Evolutionary conservation across 2,113 vertebrate genomes (phyloP).

Genomic region (Notothenia rossii): DNA sequence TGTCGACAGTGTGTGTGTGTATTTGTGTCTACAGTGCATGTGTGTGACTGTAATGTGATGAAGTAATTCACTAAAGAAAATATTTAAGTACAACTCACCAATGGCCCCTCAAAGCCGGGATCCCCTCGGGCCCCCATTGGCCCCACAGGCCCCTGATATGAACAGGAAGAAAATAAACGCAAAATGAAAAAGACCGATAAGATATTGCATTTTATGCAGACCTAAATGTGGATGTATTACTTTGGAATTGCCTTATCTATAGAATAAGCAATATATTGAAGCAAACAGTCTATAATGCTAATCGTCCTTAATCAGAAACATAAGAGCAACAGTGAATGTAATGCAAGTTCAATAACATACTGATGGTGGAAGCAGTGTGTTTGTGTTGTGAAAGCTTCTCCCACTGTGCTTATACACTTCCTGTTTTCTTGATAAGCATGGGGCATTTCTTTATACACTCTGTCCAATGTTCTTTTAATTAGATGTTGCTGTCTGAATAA

Average conservation of each 20-base stretch:
- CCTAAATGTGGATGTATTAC: not conserved
- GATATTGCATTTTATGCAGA: not conserved
- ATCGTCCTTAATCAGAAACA: not conserved
- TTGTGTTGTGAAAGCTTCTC: not conserved
- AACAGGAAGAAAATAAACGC: constrained; percentile 7
- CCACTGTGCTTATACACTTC: not conserved
- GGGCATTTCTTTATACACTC: not conserved
- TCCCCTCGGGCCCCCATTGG: constrained; percentile 83
- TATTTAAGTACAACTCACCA: constrained; percentile 79
- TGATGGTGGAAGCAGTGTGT: not conserved
- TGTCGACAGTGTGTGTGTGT: not conserved
- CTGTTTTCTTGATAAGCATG: not conserved
- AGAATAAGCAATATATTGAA: too few species aligned
- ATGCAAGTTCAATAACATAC: not conserved
- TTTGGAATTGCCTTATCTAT: not conserved
- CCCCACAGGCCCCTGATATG: constrained; percentile 84
- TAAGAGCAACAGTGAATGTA: not conserved
- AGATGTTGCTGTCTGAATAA: not conserved
- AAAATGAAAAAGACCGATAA: not conserved
- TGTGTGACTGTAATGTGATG: not conserved
- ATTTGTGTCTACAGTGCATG: not conserved
- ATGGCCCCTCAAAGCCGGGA: constrained; percentile 85
- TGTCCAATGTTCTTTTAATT: not conserved
- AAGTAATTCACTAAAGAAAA: constrained; percentile 6
- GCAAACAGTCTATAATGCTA: too few species aligned